A percentile compares a stretch with the other conserved stretches of the same genome.
phyloP scores from a whole-genome alignment of 1,140 invertebrate genomes.

The Branchinecta lindahli region DNA sequence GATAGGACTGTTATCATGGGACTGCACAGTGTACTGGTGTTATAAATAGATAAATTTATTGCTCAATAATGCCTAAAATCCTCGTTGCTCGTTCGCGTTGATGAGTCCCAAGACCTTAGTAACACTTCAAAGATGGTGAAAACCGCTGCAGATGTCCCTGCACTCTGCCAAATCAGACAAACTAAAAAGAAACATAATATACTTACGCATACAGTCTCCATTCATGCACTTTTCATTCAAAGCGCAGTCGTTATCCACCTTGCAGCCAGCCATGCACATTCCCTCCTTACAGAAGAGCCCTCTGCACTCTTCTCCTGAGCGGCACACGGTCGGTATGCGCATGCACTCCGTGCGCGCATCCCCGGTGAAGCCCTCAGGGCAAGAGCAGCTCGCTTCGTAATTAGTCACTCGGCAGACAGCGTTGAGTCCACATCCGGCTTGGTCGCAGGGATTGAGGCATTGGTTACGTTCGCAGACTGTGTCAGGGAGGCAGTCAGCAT shows the following conservation, averaged over 20 bases:
- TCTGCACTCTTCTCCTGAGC: slow-evolving; percentile 46
- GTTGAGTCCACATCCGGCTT: slow-evolving; percentile 69
- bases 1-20: too few species aligned
- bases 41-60: neutral
- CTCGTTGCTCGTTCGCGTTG: too few species aligned
- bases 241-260: slow-evolving; percentile 65
- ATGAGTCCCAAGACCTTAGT: too few species aligned
- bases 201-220: slow-evolving; percentile 60
- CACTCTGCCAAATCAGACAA: too few species aligned
- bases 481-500: slow-evolving; percentile 56
- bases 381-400: slow-evolving; percentile 62
- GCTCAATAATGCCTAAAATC: slow-evolving; percentile 9
- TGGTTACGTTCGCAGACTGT: slow-evolving; percentile 67
- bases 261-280: slow-evolving; percentile 57
- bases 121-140: too few species aligned
- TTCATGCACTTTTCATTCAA: slow-evolving; percentile 72
- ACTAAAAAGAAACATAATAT: slow-evolving; percentile 12
- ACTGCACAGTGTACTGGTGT: too few species aligned
- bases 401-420: slow-evolving; percentile 57
- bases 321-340: slow-evolving; percentile 50
- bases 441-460: slow-evolving; percentile 64
- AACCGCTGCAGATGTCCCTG: too few species aligned
- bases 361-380: slow-evolving; percentile 68
- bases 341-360: slow-evolving; percentile 68
- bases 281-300: slow-evolving; percentile 55